These are phyloP conservation scores for Struthidea cinerea DNA, from an alignment of 2,113 vertebrate genomes.

Conservation along the genomic window DNA sequence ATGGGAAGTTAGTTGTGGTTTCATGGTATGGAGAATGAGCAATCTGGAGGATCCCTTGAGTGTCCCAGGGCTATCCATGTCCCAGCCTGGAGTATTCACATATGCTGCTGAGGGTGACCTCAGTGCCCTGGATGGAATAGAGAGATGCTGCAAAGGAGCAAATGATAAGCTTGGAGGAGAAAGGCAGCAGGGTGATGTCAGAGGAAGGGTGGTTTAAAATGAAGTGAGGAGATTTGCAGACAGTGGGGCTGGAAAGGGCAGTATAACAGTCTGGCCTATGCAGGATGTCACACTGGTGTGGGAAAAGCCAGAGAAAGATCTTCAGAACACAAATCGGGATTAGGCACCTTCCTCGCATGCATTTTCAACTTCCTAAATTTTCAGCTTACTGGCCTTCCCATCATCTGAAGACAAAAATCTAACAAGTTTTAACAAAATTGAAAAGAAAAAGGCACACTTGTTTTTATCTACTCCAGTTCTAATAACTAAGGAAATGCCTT, in stretches of 20 bases:
- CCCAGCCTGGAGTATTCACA: neutral
- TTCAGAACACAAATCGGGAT: neutral
- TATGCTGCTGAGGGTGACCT: neutral
- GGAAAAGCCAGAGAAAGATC: neutral
- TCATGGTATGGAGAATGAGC: neutral
- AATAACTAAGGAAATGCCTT: neutral
- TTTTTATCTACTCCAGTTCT: neutral
- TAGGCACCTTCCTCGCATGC: neutral
- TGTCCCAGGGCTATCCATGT: neutral
- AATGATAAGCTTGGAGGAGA: neutral
- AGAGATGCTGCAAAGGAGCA: neutral
- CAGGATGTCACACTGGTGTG: neutral
- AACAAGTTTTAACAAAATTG: neutral
- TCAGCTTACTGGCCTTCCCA: neutral
- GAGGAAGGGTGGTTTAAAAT: neutral
- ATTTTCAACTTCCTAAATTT: neutral
- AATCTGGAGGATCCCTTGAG: neutral
- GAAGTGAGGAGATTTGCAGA: neutral
- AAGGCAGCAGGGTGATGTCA: neutral
- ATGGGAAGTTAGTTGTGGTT: neutral
- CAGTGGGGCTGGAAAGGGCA: neutral
- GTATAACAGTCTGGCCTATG: neutral
- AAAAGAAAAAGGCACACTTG: neutral
- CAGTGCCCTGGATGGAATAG: neutral
- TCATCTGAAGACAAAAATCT: neutral